Percentiles rank a stretch among this genome's conserved stretches.
Evolutionary conservation across 2,797 vertebrate genomes (phyloP).

Genomic region (Gallinago stenura): DNA sequence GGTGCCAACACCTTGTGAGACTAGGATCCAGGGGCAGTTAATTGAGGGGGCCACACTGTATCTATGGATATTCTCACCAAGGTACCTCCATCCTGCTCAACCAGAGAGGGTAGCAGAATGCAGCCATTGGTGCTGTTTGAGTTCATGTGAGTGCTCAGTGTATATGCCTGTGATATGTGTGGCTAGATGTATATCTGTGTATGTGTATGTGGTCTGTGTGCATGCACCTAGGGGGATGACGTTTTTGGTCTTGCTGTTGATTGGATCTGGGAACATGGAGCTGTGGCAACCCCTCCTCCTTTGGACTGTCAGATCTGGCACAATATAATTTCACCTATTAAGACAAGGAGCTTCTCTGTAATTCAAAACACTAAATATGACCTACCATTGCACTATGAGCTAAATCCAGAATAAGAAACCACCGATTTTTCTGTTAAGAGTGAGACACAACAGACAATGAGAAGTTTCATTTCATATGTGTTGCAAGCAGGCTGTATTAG

Average conservation of each 20-base stretch:
- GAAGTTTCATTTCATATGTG: not conserved
- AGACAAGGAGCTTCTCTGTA: not conserved
- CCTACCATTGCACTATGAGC: not conserved
- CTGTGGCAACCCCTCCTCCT: not conserved
- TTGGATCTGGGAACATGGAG: not conserved
- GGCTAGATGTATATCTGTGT: not conserved
- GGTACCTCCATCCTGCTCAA: not conserved
- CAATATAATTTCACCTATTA: not conserved
- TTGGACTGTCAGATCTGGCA: not conserved
- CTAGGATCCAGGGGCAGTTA: not conserved
- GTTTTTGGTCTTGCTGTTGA: not conserved
- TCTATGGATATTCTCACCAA: not conserved
- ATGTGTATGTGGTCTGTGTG: not conserved
- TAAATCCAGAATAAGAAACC: not conserved
- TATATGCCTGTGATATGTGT: not conserved
- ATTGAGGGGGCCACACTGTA: no score
- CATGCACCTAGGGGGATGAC: rapidly evolving
- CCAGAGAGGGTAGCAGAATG: not conserved
- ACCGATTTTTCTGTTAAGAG: not conserved
- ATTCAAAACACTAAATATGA: not conserved
- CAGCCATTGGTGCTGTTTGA: not conserved
- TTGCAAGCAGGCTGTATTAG: not conserved
- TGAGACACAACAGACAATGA: not conserved
- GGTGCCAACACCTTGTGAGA: not conserved
- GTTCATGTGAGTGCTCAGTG: not conserved